Evolutionary conservation across 2,113 vertebrate species (phyloP).

Genomic region (Brachypodius melanocephalos): DNA sequence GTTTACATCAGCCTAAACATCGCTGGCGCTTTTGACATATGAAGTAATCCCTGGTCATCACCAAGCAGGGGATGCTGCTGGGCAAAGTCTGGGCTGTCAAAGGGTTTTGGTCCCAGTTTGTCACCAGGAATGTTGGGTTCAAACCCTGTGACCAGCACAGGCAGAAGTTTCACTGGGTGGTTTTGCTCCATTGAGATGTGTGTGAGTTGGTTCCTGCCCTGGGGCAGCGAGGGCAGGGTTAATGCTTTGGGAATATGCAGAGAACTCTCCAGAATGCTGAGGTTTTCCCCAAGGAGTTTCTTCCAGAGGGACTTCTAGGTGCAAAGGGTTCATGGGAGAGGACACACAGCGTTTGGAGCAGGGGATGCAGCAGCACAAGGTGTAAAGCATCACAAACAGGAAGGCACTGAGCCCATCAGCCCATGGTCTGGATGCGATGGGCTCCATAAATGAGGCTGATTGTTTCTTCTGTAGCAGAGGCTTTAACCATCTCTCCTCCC

Average conservation of each 20-base stretch:
- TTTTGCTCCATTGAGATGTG: neutral
- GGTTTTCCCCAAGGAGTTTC: neutral
- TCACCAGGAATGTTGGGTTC: rapidly evolving
- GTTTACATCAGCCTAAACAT: conserved; percentile 74
- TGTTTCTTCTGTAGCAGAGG: rapidly evolving
- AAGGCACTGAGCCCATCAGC: neutral
- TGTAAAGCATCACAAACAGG: neutral
- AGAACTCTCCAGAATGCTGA: neutral
- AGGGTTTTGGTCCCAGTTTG: neutral
- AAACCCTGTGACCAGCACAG: neutral
- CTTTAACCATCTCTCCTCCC: neutral
- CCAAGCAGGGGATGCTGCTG: neutral
- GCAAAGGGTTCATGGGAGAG: neutral
- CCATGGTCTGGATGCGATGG: rapidly evolving
- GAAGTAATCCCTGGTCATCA: conserved; percentile 21
- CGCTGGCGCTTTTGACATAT: conserved; percentile 51
- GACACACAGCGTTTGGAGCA: rapidly evolving
- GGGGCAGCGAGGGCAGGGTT: neutral
- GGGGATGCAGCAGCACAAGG: neutral
- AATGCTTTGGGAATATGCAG: neutral
- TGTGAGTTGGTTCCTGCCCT: neutral
- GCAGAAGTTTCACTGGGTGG: neutral
- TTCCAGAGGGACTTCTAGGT: neutral
- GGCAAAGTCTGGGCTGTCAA: neutral
- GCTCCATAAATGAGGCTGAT: neutral